Percentiles rank a stretch among this genome's conserved stretches.
These are phyloP conservation scores for Malthinus flaveolus DNA, from an alignment of 2,888 invertebrate species.

Conservation along the genomic window DNA sequence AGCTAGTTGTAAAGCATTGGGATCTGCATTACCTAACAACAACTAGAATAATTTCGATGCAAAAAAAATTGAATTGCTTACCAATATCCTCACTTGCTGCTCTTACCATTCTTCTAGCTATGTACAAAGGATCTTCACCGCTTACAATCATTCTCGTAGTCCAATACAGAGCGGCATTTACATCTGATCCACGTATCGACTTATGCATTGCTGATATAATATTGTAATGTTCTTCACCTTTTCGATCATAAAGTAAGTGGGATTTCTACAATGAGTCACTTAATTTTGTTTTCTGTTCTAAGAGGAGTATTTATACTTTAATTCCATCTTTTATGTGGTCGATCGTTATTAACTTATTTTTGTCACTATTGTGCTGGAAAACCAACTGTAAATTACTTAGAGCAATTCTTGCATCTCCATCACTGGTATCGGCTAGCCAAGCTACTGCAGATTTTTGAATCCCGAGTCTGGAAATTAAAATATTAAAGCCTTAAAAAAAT, in stretches of 20 bases:
- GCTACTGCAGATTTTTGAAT: conserved; percentile 65
- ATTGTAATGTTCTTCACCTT: conserved; percentile 84
- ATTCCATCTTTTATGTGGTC: conserved; percentile 74
- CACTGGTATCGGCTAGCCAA: conserved; percentile 76
- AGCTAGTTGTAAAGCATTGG: conserved; percentile 66
- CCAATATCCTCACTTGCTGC: conserved; percentile 81
- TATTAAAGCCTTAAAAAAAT: neutral
- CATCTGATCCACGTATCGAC: conserved; percentile 78
- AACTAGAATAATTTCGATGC: neutral
- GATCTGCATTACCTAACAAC: conserved; percentile 66
- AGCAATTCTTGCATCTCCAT: conserved; percentile 81
- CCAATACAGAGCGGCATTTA: conserved; percentile 83
- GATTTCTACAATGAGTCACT: conserved; percentile 60
- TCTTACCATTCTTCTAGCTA: conserved; percentile 75
- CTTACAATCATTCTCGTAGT: conserved; percentile 75
- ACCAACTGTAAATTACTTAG: conserved; percentile 76
- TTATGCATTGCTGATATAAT: conserved; percentile 82
- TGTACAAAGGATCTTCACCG: conserved; percentile 79
- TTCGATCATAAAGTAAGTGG: conserved; percentile 76
- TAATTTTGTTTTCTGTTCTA: conserved; percentile 2
- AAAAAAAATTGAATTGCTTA: conserved; percentile 38
- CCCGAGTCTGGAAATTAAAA: conserved; percentile 32
- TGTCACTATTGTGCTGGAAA: conserved; percentile 58
- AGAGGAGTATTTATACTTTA: conserved; percentile 55
- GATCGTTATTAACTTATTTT: conserved; percentile 60